Conservation (phyloP, 2,797 vertebrate species). For the Platalea minor region DNA sequence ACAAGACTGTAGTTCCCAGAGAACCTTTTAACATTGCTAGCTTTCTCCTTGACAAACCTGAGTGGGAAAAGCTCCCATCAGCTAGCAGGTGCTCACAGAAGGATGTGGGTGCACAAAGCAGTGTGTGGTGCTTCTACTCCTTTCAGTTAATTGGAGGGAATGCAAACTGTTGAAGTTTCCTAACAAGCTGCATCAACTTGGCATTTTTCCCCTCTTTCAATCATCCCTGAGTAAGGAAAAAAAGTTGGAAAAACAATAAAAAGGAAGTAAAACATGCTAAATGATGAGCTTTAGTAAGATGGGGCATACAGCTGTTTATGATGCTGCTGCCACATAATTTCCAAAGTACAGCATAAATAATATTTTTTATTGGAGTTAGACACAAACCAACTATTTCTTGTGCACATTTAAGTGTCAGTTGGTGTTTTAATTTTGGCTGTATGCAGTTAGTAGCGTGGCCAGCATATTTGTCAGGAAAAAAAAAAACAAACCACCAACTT, state of each 20-base stretch:
- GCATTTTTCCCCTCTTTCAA: background rate
- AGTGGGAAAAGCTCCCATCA: background rate
- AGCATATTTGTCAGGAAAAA: background rate
- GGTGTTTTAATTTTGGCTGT: constrained; percentile 15
- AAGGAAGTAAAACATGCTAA: background rate
- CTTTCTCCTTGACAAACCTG: background rate
- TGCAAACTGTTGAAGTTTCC: background rate
- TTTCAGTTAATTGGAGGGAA: background rate
- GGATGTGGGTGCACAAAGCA: background rate
- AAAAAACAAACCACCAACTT: background rate
- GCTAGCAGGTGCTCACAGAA: background rate
- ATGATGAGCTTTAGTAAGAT: background rate
- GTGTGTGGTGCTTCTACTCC: background rate
- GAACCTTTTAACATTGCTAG: background rate
- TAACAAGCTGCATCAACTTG: background rate
- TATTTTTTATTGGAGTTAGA: background rate
- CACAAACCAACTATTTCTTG: background rate
- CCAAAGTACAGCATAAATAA: background rate
- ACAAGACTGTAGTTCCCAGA: background rate
- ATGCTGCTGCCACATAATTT: background rate
- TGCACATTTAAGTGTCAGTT: background rate
- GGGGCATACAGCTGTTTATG: background rate
- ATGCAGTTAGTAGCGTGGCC: background rate
- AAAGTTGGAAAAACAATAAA: background rate
- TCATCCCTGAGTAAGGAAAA: background rate